Conservation (phyloP, 2,888 invertebrate genomes). For the Drosophila buzzatii region DNA sequence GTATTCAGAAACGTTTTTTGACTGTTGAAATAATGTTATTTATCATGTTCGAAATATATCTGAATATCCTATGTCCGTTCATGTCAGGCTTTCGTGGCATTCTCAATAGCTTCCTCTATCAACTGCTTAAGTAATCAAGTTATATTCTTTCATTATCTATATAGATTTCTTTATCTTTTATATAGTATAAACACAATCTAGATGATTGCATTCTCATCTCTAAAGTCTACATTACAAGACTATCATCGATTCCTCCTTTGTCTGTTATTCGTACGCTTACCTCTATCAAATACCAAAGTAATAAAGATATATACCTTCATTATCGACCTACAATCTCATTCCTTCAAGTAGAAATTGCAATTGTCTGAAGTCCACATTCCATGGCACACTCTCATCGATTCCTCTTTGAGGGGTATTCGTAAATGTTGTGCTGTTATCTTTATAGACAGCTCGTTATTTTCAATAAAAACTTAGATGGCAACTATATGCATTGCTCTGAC, state of each 20-base stretch:
- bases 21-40: too few relatives aligned
- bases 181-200: too few relatives aligned
- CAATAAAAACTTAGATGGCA: conserved; percentile 2
- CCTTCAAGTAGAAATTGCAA: background rate
- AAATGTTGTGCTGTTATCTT: conserved; percentile 7
- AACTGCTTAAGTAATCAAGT: too few relatives aligned
- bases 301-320: background rate
- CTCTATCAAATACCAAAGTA: background rate
- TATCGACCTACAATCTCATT: background rate
- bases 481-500: conserved; percentile 1
- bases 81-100: too few relatives aligned
- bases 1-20: too few relatives aligned
- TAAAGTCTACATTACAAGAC: too few relatives aligned
- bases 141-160: too few relatives aligned
- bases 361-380: background rate
- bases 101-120: background rate
- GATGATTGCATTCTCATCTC: too few relatives aligned
- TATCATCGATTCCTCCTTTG: background rate
- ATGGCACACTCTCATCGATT: background rate
- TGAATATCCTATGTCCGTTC: too few relatives aligned
- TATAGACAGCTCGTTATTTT: conserved; percentile 7
- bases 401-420: background rate
- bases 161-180: too few relatives aligned
- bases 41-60: too few relatives aligned
- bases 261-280: background rate